These are phyloP conservation scores for Microcebus tavaratra DNA, from an alignment of 2,113 vertebrate species.

Conservation along the genomic window DNA sequence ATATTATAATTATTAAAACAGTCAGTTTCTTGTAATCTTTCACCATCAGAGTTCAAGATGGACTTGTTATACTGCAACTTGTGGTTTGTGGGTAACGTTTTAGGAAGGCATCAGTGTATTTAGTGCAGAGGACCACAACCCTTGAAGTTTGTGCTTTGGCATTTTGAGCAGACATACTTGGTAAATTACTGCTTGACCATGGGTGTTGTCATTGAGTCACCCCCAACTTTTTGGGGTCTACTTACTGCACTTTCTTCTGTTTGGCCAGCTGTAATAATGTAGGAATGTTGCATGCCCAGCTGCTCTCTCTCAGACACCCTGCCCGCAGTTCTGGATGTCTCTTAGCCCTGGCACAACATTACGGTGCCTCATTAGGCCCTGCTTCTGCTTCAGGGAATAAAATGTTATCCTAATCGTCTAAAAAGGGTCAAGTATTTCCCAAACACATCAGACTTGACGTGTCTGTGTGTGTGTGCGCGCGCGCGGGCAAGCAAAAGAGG, in stretches of 20 bases:
- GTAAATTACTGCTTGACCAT: constrained; percentile 50
- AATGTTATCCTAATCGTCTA: not conserved
- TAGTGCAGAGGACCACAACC: constrained; percentile 18
- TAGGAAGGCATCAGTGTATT: constrained; percentile 65
- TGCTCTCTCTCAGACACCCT: constrained; percentile 40
- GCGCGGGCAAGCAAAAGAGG: not conserved
- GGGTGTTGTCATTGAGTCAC: constrained; percentile 48
- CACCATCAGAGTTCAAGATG: constrained; percentile 20
- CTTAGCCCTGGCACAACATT: not conserved
- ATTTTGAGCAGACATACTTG: constrained; percentile 63
- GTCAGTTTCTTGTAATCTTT: constrained; percentile 41
- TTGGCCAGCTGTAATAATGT: not conserved
- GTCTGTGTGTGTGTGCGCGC: not conserved
- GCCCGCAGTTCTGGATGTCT: constrained; percentile 6
- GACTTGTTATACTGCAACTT: constrained; percentile 47
- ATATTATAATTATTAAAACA: constrained; percentile 3
- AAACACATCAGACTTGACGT: not conserved
- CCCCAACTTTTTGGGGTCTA: constrained; percentile 47
- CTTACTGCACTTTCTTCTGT: not conserved
- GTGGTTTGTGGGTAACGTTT: constrained; percentile 68
- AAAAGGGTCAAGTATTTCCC: constrained; percentile 30
- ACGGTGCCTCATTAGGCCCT: constrained; percentile 29
- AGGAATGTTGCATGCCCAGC: constrained; percentile 29
- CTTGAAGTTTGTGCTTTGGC: constrained; percentile 50
- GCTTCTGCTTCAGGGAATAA: constrained; percentile 38